Evolutionary conservation across 2,888 invertebrate genomes (phyloP), one percentile per base, ranked within the genome.

Genomic region (Drosophila lutescens): DNA sequence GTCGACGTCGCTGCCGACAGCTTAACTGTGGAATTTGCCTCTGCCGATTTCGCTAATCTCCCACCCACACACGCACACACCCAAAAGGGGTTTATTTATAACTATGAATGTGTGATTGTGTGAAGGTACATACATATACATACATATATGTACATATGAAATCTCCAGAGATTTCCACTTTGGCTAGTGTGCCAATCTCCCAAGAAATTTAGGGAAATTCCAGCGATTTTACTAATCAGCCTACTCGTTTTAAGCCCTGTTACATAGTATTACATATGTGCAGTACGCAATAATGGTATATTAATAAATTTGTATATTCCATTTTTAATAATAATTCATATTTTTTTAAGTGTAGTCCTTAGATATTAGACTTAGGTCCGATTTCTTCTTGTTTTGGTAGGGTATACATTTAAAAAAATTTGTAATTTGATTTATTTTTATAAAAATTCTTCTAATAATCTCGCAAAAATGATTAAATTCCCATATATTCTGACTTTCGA

Each of bases 11-110:
- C 63, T 65, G 69, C 32, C 65, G n/a, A 12, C 41, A 63, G 62
- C 65, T 63, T 49, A 63, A 63, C 40, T 56, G 65, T 68, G 70
- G 79, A 56, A 77, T 77, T 81, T 82, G 74, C 63, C 69, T 81
- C 79, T 53, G 51, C 67, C 76, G 87, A 68, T 86, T 62, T 86
- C 69, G 76, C 78, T 86, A 80, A 81, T 81, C 79, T 78, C 34
- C 34, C 62, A 56, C 59, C 34, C 46, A 32, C 30, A 30, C 43
- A 41, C 32, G n/a, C 34, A 44, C 47, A 40, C 26, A 17, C 4
- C 13, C 32, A 34, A 49, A 34, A 32, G 32, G 17, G 34, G 17
- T 49, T 49, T 51, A 51, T 51, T 51, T 51, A 15, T 57, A 43
- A 12, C 30, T 47, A 47, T 17, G n/a, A 4, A 46, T 41, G 23